Evolutionary conservation across 2,888 invertebrate genomes (phyloP), one percentile per base, ranked within the genome.

Genomic region (Melinopterus prodromus): DNA sequence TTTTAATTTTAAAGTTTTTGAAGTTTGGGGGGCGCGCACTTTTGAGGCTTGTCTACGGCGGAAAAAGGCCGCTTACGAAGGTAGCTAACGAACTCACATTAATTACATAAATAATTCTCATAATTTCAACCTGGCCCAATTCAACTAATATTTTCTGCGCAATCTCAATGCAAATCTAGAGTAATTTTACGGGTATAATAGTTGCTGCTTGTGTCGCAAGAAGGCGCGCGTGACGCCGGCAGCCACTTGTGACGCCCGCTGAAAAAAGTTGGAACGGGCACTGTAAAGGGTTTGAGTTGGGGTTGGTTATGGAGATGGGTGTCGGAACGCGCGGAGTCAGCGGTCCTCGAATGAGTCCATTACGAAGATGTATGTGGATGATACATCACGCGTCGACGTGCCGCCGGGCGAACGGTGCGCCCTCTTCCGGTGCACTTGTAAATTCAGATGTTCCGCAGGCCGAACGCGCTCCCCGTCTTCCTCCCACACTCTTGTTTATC

Each of bases 321-420:
- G 53, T 53, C 5, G 78, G 37, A 53, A 79, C 78, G 71, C 76
- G 81, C 81, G 77, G 81, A 81, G 82, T 83, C 84, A 84, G 83
- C 84, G 83, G 83, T 83, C 81, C 82, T 81, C 80, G 82, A 83
- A 82, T 81, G 80, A 82, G 81, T 81, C 83, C 83, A 83, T 83
- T 83, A 83, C 81, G 76, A 80, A 84, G 83, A 84, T 84, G 82
- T 83, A 83, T 83, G 84, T 81, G 82, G 82, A 81, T 83, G 84
- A 84, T 84, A 83, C 83, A 83, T 84, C 84, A 84, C 82, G 84
- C 80, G 81, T 70, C 75, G 70, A 81, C 79, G 79, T 78, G 79
- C 77, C 77, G 69, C 77, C 76, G 7, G 76, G 71, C 77, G 77
- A 76, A 70, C 77, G 16, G 53, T 69, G 16, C 26, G 36, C 76